Conservation (phyloP, 1,140 invertebrate genomes). For the Leptinotarsa lineolata region DNA sequence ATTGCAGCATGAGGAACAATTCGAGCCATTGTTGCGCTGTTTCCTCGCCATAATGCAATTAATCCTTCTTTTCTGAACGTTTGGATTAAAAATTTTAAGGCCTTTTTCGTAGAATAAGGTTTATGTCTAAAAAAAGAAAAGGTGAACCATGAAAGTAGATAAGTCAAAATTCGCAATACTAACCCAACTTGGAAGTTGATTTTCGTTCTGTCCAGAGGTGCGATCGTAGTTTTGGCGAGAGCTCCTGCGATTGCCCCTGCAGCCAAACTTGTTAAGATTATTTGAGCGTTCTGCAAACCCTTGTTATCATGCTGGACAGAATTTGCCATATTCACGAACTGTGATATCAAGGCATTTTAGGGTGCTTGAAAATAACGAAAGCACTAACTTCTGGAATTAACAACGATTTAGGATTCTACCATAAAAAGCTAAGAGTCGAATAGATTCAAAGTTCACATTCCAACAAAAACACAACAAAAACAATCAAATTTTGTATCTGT, state of each 20-base stretch:
- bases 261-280: conserved; percentile 71
- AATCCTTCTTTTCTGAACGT: conserved; percentile 77
- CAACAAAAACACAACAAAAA: no score
- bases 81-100: conserved; percentile 75
- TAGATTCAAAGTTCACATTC: no score
- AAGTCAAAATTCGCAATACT: conserved; percentile 33
- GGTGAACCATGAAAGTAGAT: background rate
- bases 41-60: conserved; percentile 90
- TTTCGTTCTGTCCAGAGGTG: conserved; percentile 95
- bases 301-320: conserved; percentile 28
- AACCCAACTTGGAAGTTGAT: conserved; percentile 94
- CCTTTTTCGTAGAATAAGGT: conserved; percentile 79
- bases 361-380: background rate
- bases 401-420: no score
- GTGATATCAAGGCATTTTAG: conserved; percentile 18
- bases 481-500: no score
- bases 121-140: conserved; percentile 61
- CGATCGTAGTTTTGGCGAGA: conserved; percentile 93
- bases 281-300: conserved; percentile 56
- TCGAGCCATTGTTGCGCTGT: conserved; percentile 95
- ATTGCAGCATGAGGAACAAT: conserved; percentile 97
- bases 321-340: conserved; percentile 45
- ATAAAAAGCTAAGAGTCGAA: no score
- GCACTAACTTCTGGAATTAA: no score
- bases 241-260: conserved; percentile 91